Evolutionary conservation across 2,113 vertebrate genomes (phyloP), one percentile per base, ranked within the genome.

Genomic region (Hymenochirus boettgeri): DNA sequence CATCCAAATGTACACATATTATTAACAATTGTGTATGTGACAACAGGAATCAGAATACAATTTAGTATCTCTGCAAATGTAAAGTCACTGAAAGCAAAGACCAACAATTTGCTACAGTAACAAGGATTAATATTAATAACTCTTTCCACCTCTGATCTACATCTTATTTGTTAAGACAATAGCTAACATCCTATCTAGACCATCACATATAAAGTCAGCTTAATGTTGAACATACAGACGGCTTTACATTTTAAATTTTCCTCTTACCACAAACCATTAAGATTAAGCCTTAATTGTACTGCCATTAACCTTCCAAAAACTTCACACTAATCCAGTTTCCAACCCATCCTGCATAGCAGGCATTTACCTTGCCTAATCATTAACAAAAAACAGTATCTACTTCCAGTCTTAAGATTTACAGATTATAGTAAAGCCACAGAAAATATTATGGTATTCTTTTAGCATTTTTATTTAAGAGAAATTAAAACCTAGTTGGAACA

Each of bases 1-100:
- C 73, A 62, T 52, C 57, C 57, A 79, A 63, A 7, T 57, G 25
- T 57, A 50, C 63, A 57, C 21, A 65, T 65, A 65, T 62, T 18
- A 24, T 24, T 13, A 27, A n/a, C 27, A 35, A 35, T 13, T 35
- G 10, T 35, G 2, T 35, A 35, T 35, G 3, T 9, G 33, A 35
- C 33, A 35, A 12, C 15, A 13, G 33, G 10, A 35, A 35, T 12
- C 33, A 35, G 33, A 35, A 12, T 35, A 35, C 10, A 11, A 35
- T 35, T 3, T 42, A 15, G 10, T 10, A 31, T 31, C 29, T 42
- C 15, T 42, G 17, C 5, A n/a, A 6, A 3, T 42, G 17, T 42
- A 7, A n/a, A 42, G 1, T 42, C 39, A 15, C 39, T n/a, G 39
- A 42, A n/a, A n/a, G 39, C 13, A 42, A n/a, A n/a, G 6, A 13